Base-by-base conservation (phyloP, 2,888 invertebrate genomes). In the Beris morrisii region DNA sequence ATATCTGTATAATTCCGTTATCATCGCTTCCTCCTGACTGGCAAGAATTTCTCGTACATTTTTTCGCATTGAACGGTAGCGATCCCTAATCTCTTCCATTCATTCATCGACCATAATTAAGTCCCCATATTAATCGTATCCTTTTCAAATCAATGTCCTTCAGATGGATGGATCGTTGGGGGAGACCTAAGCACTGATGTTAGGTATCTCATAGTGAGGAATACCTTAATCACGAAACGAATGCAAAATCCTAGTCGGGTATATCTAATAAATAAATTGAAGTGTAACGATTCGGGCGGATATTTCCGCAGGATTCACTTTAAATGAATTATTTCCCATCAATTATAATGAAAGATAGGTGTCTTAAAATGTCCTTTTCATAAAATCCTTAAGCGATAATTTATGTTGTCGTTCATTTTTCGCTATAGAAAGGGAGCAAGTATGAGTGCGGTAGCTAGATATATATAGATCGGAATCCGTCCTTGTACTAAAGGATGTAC, bases 311-410 rank as follows among this genome's bases (percentile, higher is more conserved):
- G 57, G 65, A 63, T 67, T 69, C 67, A 52, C 64, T 69, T 69
- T 69, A 68, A 69, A 69, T 68, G 68, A 69, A 69, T 69, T 67
- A 69, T 68, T 68, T 69, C 68, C 58, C 69, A 69, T 69, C 69
- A 69, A 69, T 69, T 69, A 69, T 69, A 69, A 69, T 69, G 69
- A 69, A 69, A 68, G 69, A 69, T 69, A 69, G 69, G 69, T 69
- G 68, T 69, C 69, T 69, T 69, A 69, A 69, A 66, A 69, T 61
- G 68, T 69, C 68, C 69, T 67, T 69, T 69, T 67, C 69, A 69
- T 69, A 69, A 69, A 64, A 69, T 69, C 67, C 67, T 67, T 67
- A 69, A 69, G 67, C 59, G 69, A 69, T 67, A 69, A 69, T 69
- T 69, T 69, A 69, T 67, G 69, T 69, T 66, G 66, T 67, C 64